These are phyloP conservation scores for Elmis aenea DNA, from an alignment of 2,888 invertebrate species.

Conservation along the genomic window DNA sequence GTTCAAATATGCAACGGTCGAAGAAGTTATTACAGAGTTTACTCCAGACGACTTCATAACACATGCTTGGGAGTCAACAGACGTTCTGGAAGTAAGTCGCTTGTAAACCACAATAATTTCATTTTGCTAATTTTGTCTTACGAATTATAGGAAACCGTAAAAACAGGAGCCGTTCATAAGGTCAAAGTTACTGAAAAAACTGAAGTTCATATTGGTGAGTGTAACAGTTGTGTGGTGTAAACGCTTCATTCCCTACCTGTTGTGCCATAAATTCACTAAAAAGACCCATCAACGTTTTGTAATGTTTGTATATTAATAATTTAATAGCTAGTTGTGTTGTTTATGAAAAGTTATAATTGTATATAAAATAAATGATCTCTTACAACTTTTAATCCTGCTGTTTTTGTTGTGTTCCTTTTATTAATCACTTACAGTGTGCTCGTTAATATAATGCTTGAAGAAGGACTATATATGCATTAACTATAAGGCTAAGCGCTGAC, in stretches of 20 bases:
- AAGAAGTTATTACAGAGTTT: conserved; percentile 78
- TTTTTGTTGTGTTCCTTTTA: no score
- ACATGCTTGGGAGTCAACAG: conserved; percentile 73
- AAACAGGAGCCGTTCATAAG: conserved; percentile 44
- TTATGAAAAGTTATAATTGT: no score
- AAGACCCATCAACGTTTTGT: conserved; percentile 16
- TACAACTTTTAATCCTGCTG: no score
- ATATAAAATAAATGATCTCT: no score
- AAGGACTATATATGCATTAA: no score
- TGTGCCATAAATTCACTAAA: conserved; percentile 19
- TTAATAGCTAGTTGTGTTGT: no score
- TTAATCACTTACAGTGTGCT: no score
- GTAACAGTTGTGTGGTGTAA: conserved; percentile 27
- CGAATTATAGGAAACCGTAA: conserved; percentile 42
- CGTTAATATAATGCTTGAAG: no score
- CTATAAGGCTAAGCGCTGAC: no score
- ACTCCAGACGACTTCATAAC: conserved; percentile 79
- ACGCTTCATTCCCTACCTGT: no score
- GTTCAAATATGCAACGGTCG: conserved; percentile 71
- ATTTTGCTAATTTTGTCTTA: no score
- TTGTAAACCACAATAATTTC: no score
- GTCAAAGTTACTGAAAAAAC: conserved; percentile 46
- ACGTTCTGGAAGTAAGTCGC: conserved; percentile 59
- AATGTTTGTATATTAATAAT: conserved; percentile 5
- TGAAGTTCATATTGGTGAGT: conserved; percentile 48